phyloP scores from a whole-genome alignment of 2,888 invertebrate genomes.

The Smittia sp. region DNA sequence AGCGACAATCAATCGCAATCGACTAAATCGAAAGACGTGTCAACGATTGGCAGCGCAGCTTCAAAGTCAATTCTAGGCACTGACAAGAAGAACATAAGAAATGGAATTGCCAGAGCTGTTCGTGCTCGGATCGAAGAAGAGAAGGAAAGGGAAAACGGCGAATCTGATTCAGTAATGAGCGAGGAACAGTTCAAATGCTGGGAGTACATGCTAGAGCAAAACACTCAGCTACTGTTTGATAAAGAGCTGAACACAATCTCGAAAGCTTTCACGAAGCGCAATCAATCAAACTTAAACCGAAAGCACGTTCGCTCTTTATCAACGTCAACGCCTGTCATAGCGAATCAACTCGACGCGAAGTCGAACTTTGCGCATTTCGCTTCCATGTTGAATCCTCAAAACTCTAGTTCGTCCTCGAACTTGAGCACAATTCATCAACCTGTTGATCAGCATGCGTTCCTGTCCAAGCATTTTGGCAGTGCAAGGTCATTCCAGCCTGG shows the following conservation, averaged over 20 bases:
- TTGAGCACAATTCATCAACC: slow-evolving; percentile 48
- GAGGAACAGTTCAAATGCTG: slow-evolving; percentile 90
- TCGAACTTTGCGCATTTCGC: slow-evolving; percentile 46
- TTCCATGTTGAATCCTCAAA: slow-evolving; percentile 49
- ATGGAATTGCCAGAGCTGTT: slow-evolving; percentile 62
- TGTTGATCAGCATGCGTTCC: slow-evolving; percentile 54
- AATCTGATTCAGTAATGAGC: slow-evolving; percentile 62
- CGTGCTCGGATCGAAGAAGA: slow-evolving; percentile 64
- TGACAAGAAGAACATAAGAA: slow-evolving; percentile 59
- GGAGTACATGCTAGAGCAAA: slow-evolving; percentile 91
- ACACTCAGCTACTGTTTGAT: slow-evolving; percentile 82
- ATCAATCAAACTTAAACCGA: slow-evolving; percentile 46
- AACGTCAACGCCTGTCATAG: slow-evolving; percentile 67
- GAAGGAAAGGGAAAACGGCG: slow-evolving; percentile 58
- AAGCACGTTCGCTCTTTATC: slow-evolving; percentile 61
- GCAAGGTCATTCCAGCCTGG: slow-evolving; percentile 72
- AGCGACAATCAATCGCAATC: slow-evolving; percentile 45
- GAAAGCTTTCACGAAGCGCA: slow-evolving; percentile 58
- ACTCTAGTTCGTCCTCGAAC: slow-evolving; percentile 48
- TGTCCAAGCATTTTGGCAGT: slow-evolving; percentile 76
- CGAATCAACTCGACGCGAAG: slow-evolving; percentile 44
- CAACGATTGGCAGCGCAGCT: slow-evolving; percentile 54
- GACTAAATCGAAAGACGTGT: slow-evolving; percentile 49
- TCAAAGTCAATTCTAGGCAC: slow-evolving; percentile 54
- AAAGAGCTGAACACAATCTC: slow-evolving; percentile 81